Evolutionary conservation across 2,113 vertebrate genomes (phyloP), one percentile per base, ranked within the genome.

Genomic region (zebrafish (Danio rerio)): DNA sequence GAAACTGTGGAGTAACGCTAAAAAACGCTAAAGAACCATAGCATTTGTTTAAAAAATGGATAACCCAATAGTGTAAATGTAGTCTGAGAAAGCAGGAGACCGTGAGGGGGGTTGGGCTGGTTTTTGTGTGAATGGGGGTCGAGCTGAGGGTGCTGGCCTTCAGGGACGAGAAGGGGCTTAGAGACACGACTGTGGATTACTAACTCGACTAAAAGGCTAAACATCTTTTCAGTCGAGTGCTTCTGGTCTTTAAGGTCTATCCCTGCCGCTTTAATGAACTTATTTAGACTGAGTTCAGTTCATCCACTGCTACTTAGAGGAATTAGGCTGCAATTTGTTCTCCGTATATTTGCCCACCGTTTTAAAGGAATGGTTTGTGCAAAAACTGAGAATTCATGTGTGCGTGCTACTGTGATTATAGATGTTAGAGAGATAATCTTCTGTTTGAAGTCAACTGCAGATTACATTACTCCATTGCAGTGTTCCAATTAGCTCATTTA

Each of bases 191-290:
- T 70, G 76, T 84, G 69, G 63, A 80, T 85, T 85, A 85, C 49
- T 66, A 73, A 47, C 49, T 80, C 65, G 50, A 61, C 76, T 58
- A 83, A 55, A 80, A 80, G 82, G 76, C 78, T 82, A 80, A 86
- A 65, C 65, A 63, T 53, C 78, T 61, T 18, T 86, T 87, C 79
- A 74, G 56, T 45, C 43, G 58, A 65, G 56, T 72, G 59, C 65
- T 72, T 81, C 43, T 80, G 65, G 81, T 68, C 82, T 77, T 69
- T 65, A 83, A 45, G 68, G 81, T 69, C 52, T 77, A 72, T 59
- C 11, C 50, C 42, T 69, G 47, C 75, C 50, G 71, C 66, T 78
- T 53, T 87, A 87, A 87, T 85, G 65, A 85, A 85, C 81, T 83
- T 85, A 85, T 77, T 81, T 87, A 47, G 21, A 82, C 45, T 2